Percentiles rank a stretch among this genome's conserved stretches.
phyloP scores from a whole-genome alignment of 2,888 invertebrate genomes.

The Imbricaverruca yamaguchii region DNA sequence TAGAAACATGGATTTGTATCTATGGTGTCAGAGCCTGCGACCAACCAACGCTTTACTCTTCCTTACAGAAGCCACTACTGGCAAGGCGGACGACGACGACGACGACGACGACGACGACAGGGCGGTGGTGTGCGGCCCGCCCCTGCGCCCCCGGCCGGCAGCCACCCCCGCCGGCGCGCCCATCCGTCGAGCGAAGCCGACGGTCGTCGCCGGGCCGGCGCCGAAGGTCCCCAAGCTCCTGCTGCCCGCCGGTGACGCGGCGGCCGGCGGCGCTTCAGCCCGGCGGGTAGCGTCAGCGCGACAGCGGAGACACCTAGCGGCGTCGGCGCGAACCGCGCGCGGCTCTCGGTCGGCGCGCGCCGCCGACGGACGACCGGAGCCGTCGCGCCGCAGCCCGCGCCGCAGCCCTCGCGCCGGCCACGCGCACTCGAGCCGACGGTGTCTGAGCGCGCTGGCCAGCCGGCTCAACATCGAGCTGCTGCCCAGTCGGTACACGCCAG shows the following conservation, averaged over 20 bases:
- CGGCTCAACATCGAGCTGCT: slow-evolving; percentile 18
- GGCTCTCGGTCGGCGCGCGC: background rate
- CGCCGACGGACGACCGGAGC: background rate
- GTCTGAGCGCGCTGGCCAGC: background rate
- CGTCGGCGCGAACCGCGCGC: background rate
- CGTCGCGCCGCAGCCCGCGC: background rate
- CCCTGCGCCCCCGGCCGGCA: too few species aligned
- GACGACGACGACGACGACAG: too few species aligned
- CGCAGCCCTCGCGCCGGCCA: background rate
- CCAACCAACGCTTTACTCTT: too few species aligned
- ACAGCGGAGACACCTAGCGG: background rate
- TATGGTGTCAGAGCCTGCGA: too few species aligned
- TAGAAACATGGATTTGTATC: too few species aligned
- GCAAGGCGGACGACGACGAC: too few species aligned
- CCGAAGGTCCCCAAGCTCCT: background rate
- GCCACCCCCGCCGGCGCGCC: too few species aligned
- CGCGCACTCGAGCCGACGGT: background rate
- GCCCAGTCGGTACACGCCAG: slow-evolving; percentile 1
- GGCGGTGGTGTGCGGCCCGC: too few species aligned
- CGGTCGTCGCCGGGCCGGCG: background rate
- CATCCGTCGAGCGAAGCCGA: too few species aligned
- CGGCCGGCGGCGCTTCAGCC: background rate
- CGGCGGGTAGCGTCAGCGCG: background rate
- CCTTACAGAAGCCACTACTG: too few species aligned
- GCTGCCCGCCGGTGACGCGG: background rate